Percentiles rank a stretch among this genome's conserved stretches.
These are phyloP conservation scores for Petrocephalus zakoni DNA, from an alignment of 2,113 vertebrate genomes.

Conservation along the genomic window DNA sequence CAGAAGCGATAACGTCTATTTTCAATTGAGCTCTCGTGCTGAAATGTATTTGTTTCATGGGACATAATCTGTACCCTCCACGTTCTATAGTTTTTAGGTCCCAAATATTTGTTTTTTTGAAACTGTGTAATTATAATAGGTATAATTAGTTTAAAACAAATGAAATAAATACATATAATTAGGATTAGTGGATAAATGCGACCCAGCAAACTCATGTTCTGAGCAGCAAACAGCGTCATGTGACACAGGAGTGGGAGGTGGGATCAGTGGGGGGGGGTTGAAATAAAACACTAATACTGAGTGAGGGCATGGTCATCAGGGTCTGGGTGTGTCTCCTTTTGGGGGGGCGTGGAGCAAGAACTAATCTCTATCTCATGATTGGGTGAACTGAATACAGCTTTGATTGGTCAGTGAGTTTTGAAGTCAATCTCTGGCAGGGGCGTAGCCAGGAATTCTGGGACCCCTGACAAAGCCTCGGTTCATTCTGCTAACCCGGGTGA, in stretches of 20 bases:
- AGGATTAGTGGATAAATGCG: neutral
- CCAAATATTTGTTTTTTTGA: neutral
- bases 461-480: neutral
- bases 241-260: neutral
- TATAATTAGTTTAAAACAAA: neutral
- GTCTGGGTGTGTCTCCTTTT: neutral
- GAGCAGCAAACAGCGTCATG: neutral
- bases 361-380: neutral
- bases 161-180: slow-evolving; percentile 3
- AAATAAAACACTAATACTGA: neutral
- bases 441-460: neutral
- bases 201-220: neutral
- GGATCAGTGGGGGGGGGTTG: neutral
- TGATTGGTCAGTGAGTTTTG: neutral
- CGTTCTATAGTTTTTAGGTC: neutral
- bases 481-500: neutral
- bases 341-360: neutral
- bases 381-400: neutral
- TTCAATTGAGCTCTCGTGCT: neutral
- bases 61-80: neutral
- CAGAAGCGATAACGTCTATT: neutral
- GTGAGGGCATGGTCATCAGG: neutral
- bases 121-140: neutral
- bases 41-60: neutral
- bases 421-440: neutral